These are phyloP conservation scores for Trachelus troglodyta DNA, from an alignment of 2,888 invertebrate genomes.

Conservation along the genomic window DNA sequence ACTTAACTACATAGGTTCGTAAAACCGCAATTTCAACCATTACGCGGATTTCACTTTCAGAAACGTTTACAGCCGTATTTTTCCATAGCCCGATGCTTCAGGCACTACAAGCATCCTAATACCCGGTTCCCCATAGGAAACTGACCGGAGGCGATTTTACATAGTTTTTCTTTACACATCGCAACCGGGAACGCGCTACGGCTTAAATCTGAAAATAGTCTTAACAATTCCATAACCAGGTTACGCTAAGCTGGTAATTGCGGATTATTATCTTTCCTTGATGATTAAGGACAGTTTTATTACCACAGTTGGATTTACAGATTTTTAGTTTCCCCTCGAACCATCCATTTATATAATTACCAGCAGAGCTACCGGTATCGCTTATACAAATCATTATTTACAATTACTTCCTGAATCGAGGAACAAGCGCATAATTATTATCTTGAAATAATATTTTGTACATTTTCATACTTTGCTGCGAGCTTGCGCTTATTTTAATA, in stretches of 20 bases:
- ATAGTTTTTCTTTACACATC: neutral
- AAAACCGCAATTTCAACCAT: conserved; percentile 6
- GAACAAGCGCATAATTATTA: neutral
- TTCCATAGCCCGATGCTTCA: conserved; percentile 5
- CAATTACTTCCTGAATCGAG: no score
- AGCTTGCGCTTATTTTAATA: no score
- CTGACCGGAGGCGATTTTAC: neutral
- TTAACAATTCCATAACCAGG: neutral
- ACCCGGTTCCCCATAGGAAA: conserved; percentile 10
- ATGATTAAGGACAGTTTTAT: neutral
- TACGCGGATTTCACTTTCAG: conserved; percentile 20
- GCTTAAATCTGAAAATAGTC: neutral
- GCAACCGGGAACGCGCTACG: neutral
- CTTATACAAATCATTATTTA: no score
- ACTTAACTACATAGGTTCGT: neutral
- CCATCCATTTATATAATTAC: neutral
- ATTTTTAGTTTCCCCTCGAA: neutral
- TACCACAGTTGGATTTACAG: neutral
- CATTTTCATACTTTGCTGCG: neutral
- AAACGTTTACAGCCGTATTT: conserved; percentile 14
- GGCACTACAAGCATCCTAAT: neutral
- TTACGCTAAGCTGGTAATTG: neutral
- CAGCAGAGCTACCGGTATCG: neutral
- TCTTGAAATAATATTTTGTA: neutral
- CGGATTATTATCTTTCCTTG: neutral